Base-by-base conservation (phyloP, 2,113 vertebrate species). In the Ictidomys tridecemlineatus region DNA sequence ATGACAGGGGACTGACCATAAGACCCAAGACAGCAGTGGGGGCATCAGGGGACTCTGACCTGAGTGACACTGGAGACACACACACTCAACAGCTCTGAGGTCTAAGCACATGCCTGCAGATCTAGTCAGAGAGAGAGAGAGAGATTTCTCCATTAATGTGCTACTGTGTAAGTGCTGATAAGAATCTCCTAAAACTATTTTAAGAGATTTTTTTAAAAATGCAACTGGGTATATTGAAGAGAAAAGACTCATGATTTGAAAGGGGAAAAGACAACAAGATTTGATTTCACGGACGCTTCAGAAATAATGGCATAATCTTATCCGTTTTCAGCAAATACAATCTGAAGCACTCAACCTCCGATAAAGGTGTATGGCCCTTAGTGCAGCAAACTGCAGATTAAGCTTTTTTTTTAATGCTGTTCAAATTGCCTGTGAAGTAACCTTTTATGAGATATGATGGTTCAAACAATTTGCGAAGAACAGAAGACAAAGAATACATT, bases 401-500 rank as follows among this genome's bases (percentile, higher is more conserved):
- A 98, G 98, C 92, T 95, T 97, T 97, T 93, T 93, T 97, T 96
- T 96, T 94, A 97, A 98, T 95, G 97, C 95, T 98, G 96, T 95
- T 96, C 96, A 97, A 98, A 98, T 98, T 97, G 97, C 96, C 96
- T 95, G 94, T 95, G 97, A 98, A 98, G 97, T 93, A 98, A 98
- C 95, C 96, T 98, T 98, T 98, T 98, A 97, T 92, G 67, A 98
- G 98, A 98, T 98, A 97, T 89, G 94, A 98, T 98, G 97, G 98
- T 98, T 99, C 98, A 98, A 98, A 98, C 97, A 98, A 98, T 98
- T 98, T 98, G 98, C 98, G 97, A 98, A 98, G 97, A 98, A 96
- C 97, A 94, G 97, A 98, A 98, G 98, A 99, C 98, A 99, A 98
- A 98, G 98, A 98, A 97, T 97, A 98, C 91, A 82, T 98, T 98